A percentile compares a stretch with the other conserved stretches of the same genome.
phyloP scores from a whole-genome alignment of 2,888 invertebrate species.

The Cephus nigrinus region DNA sequence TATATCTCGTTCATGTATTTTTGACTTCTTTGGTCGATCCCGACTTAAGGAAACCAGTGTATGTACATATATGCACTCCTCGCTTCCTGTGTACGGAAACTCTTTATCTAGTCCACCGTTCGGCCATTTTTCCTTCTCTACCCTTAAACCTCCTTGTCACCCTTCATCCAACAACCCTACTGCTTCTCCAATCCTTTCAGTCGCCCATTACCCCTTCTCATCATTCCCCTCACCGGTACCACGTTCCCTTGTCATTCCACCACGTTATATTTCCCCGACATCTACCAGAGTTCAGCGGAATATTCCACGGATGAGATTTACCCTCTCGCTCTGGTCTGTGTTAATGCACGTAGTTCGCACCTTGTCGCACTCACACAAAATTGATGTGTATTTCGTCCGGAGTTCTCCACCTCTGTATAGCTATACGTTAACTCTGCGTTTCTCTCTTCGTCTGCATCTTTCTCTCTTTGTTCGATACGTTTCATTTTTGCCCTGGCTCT shows the following conservation, averaged over 20 bases:
- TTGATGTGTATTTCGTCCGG: slow-evolving; percentile 19
- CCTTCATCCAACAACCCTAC: not conserved
- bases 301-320: slow-evolving; percentile 41
- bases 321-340: slow-evolving; percentile 23
- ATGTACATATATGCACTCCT: not conserved
- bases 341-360: slow-evolving; percentile 6
- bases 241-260: slow-evolving; percentile 15
- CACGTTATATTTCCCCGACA: slow-evolving; percentile 21
- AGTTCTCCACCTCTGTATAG: not conserved
- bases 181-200: slow-evolving; percentile 9
- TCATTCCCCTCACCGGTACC: slow-evolving; percentile 1
- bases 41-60: not conserved
- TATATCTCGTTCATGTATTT: not conserved
- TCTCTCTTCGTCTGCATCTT: slow-evolving; percentile 8
- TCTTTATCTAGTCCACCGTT: not conserved
- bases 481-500: not conserved
- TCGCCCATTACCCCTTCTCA: slow-evolving; percentile 6
- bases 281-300: slow-evolving; percentile 40
- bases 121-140: not conserved
- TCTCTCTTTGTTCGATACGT: not conserved
- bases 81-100: not conserved
- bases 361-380: slow-evolving; percentile 20
- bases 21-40: not conserved
- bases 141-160: not conserved
- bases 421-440: not conserved